Base-by-base conservation (phyloP, 2,888 invertebrate genomes). In the Eurytoma californica region DNA sequence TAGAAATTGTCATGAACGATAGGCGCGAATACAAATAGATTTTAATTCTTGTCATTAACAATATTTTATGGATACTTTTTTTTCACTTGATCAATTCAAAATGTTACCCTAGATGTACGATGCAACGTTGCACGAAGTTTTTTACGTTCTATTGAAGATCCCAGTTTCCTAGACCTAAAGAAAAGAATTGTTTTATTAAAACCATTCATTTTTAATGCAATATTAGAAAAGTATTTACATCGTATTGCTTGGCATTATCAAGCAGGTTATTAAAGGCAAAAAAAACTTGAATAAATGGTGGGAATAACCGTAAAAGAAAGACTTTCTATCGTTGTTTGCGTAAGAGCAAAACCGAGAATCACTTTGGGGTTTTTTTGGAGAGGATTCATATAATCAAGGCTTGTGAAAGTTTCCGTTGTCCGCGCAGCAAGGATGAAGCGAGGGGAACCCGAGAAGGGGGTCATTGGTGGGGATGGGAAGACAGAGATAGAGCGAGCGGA, bases 351-450 rank as follows among this genome's bases (percentile, higher is more conserved):
- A 53, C 20, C 53, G 18, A 53, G 53, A 72, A 53, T 51, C 61
- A 61, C 30, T 30, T 14, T 18, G 55, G 39, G 18, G 12, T 72
- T 72, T 65, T 73, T 55, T 39, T 12, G 9, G n/a, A 58, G 49
- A 55, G 18, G 61, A 72, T 24, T 72, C 72, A 49, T 28, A 14
- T 14, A 69, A 14, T 18, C 63, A 18, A 63, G 47, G 47, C 47
- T 70, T 63, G 77, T 77, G 77, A 77, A 77, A 77, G 77, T 77
- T 77, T 77, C 70, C 69, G 69, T 39, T 7, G 61, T 30, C 28
- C 13, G 57, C 7, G 53, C 53, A 20, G 57, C 57, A 24, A 30
- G 0, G n/a, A n/a, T n/a, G 28, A 51, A 53, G 55, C 57, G 7
- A 51, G 49, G 55, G 18, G 49, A 18, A 30, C 12, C 13, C 63